Conservation (phyloP, 2,113 vertebrate species). For the Athene noctua region DNA sequence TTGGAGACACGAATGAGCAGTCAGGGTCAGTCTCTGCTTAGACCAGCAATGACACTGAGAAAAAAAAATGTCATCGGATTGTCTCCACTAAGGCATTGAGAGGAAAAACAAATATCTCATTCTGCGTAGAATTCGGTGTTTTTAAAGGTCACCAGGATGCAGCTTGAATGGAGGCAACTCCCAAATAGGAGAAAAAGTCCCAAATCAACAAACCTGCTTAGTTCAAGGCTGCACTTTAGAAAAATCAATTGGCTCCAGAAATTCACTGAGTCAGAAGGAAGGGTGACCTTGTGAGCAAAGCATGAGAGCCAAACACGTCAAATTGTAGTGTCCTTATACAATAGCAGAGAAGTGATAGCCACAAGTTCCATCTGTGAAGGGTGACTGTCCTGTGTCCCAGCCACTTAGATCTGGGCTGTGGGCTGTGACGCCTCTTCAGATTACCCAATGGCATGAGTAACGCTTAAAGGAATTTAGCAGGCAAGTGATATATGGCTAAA, state of each 20-base stretch:
- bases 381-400: background rate
- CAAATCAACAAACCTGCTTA: background rate
- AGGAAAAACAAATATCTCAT: background rate
- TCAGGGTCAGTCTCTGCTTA: background rate
- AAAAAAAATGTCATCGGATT: background rate
- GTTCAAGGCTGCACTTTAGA: conserved; percentile 1
- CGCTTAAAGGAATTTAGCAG: background rate
- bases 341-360: background rate
- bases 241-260: background rate
- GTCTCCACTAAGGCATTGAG: background rate
- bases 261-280: conserved; percentile 12
- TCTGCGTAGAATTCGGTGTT: fast-evolving
- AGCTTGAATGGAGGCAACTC: background rate
- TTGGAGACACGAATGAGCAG: background rate
- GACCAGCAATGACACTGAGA: background rate
- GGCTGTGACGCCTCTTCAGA: background rate
- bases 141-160: background rate
- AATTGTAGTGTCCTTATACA: background rate
- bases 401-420: background rate
- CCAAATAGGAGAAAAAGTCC: background rate
- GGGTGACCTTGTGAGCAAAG: background rate
- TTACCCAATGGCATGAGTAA: background rate
- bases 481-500: background rate
- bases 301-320: background rate
- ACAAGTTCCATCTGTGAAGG: background rate